Evolutionary conservation across 2,888 invertebrate species (phyloP).

Genomic region (Hirtodrosophila duncani): DNA sequence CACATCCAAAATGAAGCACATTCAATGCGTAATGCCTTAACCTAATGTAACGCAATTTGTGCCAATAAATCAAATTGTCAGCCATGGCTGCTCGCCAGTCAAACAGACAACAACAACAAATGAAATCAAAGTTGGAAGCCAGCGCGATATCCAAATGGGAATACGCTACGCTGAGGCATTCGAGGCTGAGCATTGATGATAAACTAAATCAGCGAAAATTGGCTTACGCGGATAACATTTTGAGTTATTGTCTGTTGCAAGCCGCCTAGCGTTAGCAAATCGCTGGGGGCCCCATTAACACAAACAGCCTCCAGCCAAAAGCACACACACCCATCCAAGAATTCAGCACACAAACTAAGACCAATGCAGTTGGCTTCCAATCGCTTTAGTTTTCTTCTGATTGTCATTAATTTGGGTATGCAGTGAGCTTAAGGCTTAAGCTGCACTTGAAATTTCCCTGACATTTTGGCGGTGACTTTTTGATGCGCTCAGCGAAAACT

Average conservation of each 20-base stretch:
- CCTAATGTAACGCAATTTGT: constrained; percentile 66
- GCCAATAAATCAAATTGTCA: constrained; percentile 68
- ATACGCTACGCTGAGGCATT: constrained; percentile 50
- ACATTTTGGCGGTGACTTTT: constrained; percentile 34
- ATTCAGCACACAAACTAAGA: constrained; percentile 29
- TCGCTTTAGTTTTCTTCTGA: constrained; percentile 6
- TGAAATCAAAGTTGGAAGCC: constrained; percentile 36
- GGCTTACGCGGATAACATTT: constrained; percentile 59
- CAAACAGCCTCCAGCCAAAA: constrained; percentile 23
- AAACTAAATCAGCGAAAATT: constrained; percentile 69
- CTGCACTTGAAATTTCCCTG: constrained; percentile 9
- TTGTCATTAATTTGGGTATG: constrained; percentile 24
- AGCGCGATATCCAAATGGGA: constrained; percentile 42
- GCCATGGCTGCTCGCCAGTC: constrained; percentile 27
- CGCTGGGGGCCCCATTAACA: constrained; percentile 20
- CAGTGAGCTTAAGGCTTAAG: constrained; percentile 1
- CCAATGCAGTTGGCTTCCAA: constrained; percentile 23
- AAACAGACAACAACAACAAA: constrained; percentile 25
- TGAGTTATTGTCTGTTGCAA: constrained; percentile 50
- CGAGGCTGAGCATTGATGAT: constrained; percentile 49
- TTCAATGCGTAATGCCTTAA: constrained; percentile 62
- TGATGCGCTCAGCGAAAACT: constrained; percentile 16
- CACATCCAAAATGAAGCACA: constrained; percentile 23
- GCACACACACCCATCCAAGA: constrained; percentile 21
- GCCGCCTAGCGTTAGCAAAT: constrained; percentile 30